Evolutionary conservation across 1,140 invertebrate species (phyloP).

Genomic region (Melanaphis sacchari): DNA sequence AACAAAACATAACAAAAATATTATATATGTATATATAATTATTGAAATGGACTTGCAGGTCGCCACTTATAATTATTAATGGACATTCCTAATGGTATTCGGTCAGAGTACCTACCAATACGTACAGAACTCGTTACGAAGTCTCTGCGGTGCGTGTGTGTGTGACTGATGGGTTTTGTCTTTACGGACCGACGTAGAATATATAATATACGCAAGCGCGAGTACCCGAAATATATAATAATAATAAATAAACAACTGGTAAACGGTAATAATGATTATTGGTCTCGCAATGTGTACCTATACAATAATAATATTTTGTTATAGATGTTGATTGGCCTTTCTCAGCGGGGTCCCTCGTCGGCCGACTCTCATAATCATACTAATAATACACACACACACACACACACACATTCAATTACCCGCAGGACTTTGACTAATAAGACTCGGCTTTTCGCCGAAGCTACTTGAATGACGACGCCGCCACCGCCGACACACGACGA

Average conservation of each 20-base stretch:
- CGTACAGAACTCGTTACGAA: slow-evolving; percentile 40
- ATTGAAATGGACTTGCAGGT: not conserved
- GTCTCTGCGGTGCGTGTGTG: not conserved
- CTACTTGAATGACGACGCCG: slow-evolving; percentile 14
- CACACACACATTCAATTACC: slow-evolving; percentile 46
- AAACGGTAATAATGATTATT: slow-evolving; percentile 39
- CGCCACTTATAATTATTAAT: slow-evolving; percentile 30
- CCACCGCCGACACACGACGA: slow-evolving; percentile 12
- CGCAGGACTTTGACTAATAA: slow-evolving; percentile 48
- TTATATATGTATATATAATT: not conserved
- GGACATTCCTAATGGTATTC: slow-evolving; percentile 48
- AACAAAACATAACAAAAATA: not conserved
- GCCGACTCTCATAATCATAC: not conserved
- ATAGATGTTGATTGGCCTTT: slow-evolving; percentile 55
- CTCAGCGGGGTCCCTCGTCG: slow-evolving; percentile 38
- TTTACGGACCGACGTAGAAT: not conserved
- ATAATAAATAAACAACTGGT: slow-evolving; percentile 41
- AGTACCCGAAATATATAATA: slow-evolving; percentile 30
- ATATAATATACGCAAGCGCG: not conserved
- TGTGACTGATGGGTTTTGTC: slow-evolving; percentile 57
- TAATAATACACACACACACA: not conserved
- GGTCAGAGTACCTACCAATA: not conserved
- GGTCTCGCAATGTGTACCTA: slow-evolving; percentile 7
- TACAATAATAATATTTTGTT: slow-evolving; percentile 10
- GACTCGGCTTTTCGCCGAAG: slow-evolving; percentile 30